phyloP scores from a whole-genome alignment of 1,140 invertebrate species.

The Trichonephila clavipes region DNA sequence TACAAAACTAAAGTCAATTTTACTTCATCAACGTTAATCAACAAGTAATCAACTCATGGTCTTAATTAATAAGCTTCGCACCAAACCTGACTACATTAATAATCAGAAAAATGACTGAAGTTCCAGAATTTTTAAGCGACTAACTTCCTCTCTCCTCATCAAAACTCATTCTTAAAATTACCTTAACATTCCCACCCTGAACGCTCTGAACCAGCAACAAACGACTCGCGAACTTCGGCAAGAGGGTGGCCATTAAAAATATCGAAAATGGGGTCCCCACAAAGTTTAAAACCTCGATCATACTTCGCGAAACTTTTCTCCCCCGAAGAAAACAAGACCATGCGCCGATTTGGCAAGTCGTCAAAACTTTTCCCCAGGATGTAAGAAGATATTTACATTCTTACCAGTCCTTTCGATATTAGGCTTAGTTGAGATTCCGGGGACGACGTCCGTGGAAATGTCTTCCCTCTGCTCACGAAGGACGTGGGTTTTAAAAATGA shows the following conservation, averaged over 20 bases:
- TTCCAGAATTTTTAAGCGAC: background rate
- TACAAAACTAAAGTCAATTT: too few relatives aligned
- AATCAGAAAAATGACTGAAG: background rate
- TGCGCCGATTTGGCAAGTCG: conserved; percentile 55
- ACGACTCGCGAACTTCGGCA: background rate
- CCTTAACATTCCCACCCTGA: background rate
- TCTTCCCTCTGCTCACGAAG: background rate
- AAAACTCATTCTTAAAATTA: conserved; percentile 31
- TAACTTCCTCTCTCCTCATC: background rate
- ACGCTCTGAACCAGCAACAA: background rate
- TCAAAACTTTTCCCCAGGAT: conserved; percentile 55
- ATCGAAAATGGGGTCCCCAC: background rate
- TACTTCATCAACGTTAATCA: too few relatives aligned
- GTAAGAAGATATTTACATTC: conserved; percentile 76
- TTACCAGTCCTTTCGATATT: conserved; percentile 36
- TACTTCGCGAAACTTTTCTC: background rate
- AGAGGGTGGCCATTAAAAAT: conserved; percentile 24
- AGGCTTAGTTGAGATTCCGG: conserved; percentile 72
- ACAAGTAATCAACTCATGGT: too few relatives aligned
- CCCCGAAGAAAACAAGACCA: conserved; percentile 1
- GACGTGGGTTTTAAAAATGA: conserved; percentile 75
- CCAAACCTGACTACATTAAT: too few relatives aligned
- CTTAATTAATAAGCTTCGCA: too few relatives aligned
- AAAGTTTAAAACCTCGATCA: background rate
- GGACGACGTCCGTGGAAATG: conserved; percentile 30